phyloP scores from a whole-genome alignment of 1,140 invertebrate genomes.

The Eupeodes corollae region DNA sequence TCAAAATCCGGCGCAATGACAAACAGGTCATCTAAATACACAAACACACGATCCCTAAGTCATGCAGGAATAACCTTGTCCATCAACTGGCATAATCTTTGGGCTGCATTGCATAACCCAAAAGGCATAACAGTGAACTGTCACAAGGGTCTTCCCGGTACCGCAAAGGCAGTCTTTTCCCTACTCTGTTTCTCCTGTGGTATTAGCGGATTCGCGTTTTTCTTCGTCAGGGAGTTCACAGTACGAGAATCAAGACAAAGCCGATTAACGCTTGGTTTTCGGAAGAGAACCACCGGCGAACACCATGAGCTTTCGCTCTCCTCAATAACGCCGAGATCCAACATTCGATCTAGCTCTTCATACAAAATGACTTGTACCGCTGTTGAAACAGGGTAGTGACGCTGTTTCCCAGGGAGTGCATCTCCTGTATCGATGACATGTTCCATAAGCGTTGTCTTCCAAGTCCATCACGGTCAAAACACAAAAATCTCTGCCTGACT shows the following conservation, averaged over 20 bases:
- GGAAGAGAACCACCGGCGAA: too few relatives aligned
- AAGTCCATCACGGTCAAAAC: too few relatives aligned
- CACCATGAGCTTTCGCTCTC: too few relatives aligned
- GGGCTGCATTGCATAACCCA: slow-evolving; percentile 1
- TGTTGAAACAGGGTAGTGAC: slow-evolving; percentile 16
- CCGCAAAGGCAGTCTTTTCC: too few relatives aligned
- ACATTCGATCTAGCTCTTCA: too few relatives aligned
- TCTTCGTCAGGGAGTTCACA: slow-evolving; percentile 9
- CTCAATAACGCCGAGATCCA: too few relatives aligned
- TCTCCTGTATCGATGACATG: too few relatives aligned
- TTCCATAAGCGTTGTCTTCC: slow-evolving; percentile 8
- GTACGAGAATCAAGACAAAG: slow-evolving; percentile 22
- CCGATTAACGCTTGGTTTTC: slow-evolving; percentile 10
- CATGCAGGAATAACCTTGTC: slow-evolving; percentile 2
- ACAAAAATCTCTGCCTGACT: too few relatives aligned
- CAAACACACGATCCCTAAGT: slow-evolving; percentile 1
- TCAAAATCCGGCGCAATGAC: not conserved
- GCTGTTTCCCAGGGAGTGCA: slow-evolving; percentile 16
- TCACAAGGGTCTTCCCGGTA: too few relatives aligned
- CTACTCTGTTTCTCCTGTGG: slow-evolving; percentile 14
- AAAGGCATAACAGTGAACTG: slow-evolving; percentile 4
- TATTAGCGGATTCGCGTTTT: slow-evolving; percentile 17
- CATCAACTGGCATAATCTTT: slow-evolving; percentile 1
- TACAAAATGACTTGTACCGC: too few relatives aligned
- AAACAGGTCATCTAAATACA: slow-evolving; percentile 3